These are phyloP conservation scores for Hirtodrosophila alboralis DNA, from an alignment of 2,888 invertebrate species.

Conservation along the genomic window DNA sequence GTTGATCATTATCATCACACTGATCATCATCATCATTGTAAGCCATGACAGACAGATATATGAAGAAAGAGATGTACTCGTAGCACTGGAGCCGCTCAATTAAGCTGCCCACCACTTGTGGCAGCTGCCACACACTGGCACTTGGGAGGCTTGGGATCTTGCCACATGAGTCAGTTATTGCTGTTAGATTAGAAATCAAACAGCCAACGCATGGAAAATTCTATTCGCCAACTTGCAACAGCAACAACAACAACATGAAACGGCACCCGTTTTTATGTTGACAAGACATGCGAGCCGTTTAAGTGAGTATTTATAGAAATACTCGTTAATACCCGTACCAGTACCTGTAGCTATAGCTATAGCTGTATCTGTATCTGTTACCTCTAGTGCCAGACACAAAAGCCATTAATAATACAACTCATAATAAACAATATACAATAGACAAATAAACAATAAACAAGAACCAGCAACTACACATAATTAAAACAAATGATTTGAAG, in stretches of 20 bases:
- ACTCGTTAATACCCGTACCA: conserved; percentile 36
- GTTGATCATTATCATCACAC: conserved; percentile 37
- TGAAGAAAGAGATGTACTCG: conserved; percentile 33
- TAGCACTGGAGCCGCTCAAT: conserved; percentile 66
- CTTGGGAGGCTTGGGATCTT: conserved; percentile 18
- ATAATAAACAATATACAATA: conserved; percentile 22
- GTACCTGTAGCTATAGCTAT: conserved; percentile 11
- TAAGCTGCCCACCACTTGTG: conserved; percentile 71
- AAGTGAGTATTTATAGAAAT: conserved; percentile 57
- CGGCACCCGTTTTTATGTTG: conserved; percentile 41
- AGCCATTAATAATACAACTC: conserved; percentile 51
- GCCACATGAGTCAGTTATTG: conserved; percentile 52
- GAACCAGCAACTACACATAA: conserved; percentile 42
- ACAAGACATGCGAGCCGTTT: conserved; percentile 60
- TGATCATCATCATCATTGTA: conserved; percentile 41
- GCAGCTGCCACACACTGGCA: conserved; percentile 13
- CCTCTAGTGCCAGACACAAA: conserved; percentile 51
- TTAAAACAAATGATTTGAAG: conserved; percentile 42
- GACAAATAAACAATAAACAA: conserved; percentile 28
- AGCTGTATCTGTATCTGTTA: conserved; percentile 16
- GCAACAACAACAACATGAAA: conserved; percentile 13
- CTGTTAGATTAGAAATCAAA: conserved; percentile 58
- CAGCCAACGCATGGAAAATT: conserved; percentile 62
- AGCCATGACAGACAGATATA: conserved; percentile 58
- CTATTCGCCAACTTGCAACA: conserved; percentile 41